Conservation (phyloP, 1,140 invertebrate species). For the Lordiphosa clarofinis region DNA sequence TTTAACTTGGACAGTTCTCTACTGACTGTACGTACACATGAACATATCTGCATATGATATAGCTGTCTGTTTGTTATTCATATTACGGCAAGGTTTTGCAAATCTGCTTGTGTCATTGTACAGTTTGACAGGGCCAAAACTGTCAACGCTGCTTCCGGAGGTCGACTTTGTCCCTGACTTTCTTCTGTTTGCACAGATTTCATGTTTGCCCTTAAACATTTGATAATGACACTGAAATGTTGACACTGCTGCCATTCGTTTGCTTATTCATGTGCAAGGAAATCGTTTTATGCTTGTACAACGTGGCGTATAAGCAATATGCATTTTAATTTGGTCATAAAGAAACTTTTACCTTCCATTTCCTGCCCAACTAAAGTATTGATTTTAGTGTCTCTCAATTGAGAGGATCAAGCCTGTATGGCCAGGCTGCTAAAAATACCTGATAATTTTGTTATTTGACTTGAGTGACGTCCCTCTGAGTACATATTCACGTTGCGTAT, state of each 20-base stretch:
- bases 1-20: neutral
- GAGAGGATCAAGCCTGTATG: conserved; percentile 26
- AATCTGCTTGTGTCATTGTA: neutral
- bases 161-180: conserved; percentile 31
- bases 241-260: conserved; percentile 27
- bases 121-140: neutral
- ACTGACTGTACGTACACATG: neutral
- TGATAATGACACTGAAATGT: conserved; percentile 57
- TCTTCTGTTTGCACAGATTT: conserved; percentile 49
- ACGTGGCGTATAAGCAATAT: conserved; percentile 53
- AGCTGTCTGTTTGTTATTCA: conserved; percentile 3
- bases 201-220: conserved; percentile 18
- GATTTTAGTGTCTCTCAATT: conserved; percentile 65
- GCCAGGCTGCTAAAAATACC: conserved; percentile 47
- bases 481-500: conserved; percentile 34
- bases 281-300: conserved; percentile 25
- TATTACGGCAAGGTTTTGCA: conserved; percentile 7
- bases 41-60: neutral
- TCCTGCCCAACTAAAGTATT: conserved; percentile 22
- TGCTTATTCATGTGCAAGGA: conserved; percentile 48
- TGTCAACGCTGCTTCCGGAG: conserved; percentile 12
- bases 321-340: conserved; percentile 42
- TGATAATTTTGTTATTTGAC: conserved; percentile 29
- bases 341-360: conserved; percentile 13
- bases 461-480: no score